A percentile compares a stretch with the other conserved stretches of the same genome.
Evolutionary conservation across 2,113 vertebrate species (phyloP).

Genomic region (Aegithalos caudatus): DNA sequence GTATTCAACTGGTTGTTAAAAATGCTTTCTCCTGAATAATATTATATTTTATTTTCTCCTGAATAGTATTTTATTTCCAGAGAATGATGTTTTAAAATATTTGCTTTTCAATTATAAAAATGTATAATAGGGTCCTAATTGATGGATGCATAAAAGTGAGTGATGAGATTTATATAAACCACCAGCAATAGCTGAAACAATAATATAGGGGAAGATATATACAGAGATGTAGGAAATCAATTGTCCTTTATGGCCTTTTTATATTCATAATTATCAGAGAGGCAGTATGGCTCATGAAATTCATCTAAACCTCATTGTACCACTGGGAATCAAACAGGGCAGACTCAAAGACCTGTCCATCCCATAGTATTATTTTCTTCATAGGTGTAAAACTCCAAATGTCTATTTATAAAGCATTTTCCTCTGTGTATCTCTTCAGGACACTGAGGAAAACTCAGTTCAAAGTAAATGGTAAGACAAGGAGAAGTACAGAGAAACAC

Average conservation of each 20-base stretch:
- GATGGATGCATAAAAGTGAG: not conserved
- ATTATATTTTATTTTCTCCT: not conserved
- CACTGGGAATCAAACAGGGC: not conserved
- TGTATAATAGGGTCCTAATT: not conserved
- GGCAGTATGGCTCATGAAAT: not conserved
- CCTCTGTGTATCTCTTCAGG: not conserved
- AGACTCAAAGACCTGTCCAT: not conserved
- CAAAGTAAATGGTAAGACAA: not conserved
- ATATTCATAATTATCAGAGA: not conserved
- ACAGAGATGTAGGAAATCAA: not conserved
- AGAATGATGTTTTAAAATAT: not conserved
- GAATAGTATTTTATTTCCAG: not conserved
- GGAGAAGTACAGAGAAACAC: not conserved
- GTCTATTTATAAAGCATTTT: not conserved
- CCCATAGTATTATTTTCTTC: not conserved
- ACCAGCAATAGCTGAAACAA: not conserved
- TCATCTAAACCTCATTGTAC: not conserved
- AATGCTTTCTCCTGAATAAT: not conserved
- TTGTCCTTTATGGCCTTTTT: not conserved
- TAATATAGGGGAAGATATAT: not conserved
- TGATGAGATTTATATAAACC: not conserved
- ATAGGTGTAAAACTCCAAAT: not conserved
- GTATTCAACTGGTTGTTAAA: not conserved
- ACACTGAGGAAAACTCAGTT: not conserved
- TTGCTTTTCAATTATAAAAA: not conserved